Evolutionary conservation across 2,113 vertebrate species (phyloP).

Genomic region (Chloropsis cyanopogon): DNA sequence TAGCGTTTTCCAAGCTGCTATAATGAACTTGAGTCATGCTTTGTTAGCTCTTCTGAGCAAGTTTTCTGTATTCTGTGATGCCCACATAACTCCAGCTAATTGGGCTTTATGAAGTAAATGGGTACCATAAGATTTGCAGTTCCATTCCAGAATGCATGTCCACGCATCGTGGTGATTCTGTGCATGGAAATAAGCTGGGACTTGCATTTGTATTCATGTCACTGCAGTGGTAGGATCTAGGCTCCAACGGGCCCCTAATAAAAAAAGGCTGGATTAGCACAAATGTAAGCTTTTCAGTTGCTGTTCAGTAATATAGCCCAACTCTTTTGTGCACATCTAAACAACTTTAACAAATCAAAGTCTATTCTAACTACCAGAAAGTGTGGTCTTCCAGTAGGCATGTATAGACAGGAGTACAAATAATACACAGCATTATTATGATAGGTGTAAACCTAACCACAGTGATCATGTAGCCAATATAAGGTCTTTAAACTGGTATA

Average conservation of each 20-base stretch:
- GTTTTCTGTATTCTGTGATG: background rate
- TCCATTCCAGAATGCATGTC: background rate
- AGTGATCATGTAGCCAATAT: background rate
- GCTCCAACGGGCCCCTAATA: background rate
- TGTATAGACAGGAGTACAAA: slow-evolving; percentile 6
- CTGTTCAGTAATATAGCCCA: background rate
- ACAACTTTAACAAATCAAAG: slow-evolving; percentile 39
- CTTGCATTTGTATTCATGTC: background rate
- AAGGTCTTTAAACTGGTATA: background rate
- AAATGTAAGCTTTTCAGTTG: background rate
- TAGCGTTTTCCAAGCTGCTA: background rate
- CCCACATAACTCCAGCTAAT: background rate
- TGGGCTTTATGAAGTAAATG: background rate
- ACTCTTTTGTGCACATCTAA: background rate
- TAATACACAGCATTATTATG: background rate
- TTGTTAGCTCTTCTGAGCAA: background rate
- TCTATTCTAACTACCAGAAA: slow-evolving; percentile 32
- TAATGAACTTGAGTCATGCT: background rate
- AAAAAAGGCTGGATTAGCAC: background rate
- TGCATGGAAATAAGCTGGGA: background rate
- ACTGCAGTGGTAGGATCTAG: background rate
- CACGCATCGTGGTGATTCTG: background rate
- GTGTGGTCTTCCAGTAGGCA: background rate
- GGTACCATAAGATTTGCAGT: background rate
- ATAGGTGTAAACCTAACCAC: background rate